Conservation (phyloP, 2,888 invertebrate species). For the Timandra comae region DNA sequence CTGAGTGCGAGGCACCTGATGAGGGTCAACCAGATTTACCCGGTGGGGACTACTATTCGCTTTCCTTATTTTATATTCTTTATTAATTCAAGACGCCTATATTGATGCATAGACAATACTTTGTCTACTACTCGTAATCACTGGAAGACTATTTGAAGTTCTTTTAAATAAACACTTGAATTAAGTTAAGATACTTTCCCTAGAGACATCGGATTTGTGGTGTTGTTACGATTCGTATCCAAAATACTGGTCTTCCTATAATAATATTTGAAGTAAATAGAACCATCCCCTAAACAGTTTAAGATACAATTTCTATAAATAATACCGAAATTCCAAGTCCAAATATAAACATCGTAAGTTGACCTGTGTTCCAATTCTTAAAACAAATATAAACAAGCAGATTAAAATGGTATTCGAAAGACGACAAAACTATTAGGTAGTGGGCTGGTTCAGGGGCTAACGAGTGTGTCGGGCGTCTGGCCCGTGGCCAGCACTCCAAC, state of each 20-base stretch:
- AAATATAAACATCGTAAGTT: slow-evolving; percentile 28
- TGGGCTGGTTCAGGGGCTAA: slow-evolving; percentile 46
- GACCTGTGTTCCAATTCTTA: slow-evolving; percentile 30
- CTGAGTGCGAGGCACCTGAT: slow-evolving; percentile 19
- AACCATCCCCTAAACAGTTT: slow-evolving; percentile 13
- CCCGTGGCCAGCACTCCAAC: slow-evolving; percentile 40
- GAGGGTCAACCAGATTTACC: slow-evolving; percentile 32
- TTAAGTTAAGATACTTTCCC: no score
- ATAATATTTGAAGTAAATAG: no score
- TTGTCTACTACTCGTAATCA: no score
- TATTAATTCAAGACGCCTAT: slow-evolving; percentile 22
- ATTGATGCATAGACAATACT: no score
- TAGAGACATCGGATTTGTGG: no score
- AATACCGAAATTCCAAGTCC: slow-evolving; percentile 6
- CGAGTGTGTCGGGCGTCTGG: slow-evolving; percentile 53
- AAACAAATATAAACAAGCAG: slow-evolving; percentile 50
- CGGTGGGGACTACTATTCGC: slow-evolving; percentile 8
- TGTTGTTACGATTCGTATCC: no score
- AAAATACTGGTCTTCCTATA: no score
- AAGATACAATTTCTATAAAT: no score
- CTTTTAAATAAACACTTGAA: no score
- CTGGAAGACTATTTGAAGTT: no score
- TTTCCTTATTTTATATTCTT: slow-evolving; percentile 21
- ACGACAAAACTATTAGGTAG: slow-evolving; percentile 63
- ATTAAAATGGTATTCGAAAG: slow-evolving; percentile 47